phyloP scores from a whole-genome alignment of 2,888 invertebrate genomes.

The Alloplasta piceator region DNA sequence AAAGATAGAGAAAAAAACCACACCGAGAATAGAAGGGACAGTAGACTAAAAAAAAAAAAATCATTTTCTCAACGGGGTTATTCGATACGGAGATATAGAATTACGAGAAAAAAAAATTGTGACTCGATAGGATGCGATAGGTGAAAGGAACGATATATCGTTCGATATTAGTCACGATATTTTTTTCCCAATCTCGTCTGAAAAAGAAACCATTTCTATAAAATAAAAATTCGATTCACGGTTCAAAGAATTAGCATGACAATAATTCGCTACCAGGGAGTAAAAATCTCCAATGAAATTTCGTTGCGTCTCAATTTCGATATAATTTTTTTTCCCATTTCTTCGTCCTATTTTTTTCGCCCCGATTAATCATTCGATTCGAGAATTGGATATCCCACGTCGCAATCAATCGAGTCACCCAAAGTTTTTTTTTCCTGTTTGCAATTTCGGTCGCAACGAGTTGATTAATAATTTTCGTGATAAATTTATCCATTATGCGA shows the following conservation, averaged over 20 bases:
- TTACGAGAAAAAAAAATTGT: conserved; percentile 60
- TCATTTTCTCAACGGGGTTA: conserved; percentile 4
- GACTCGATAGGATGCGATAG: conserved; percentile 77
- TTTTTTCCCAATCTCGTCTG: neutral
- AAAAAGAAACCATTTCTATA: conserved; percentile 5
- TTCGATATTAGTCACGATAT: conserved; percentile 70
- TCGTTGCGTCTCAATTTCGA: conserved; percentile 40
- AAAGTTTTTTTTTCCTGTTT: neutral
- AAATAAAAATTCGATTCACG: conserved; percentile 10
- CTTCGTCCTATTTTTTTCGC: conserved; percentile 4
- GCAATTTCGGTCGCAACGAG: conserved; percentile 9
- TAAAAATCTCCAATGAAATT: conserved; percentile 23
- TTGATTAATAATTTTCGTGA: conserved; percentile 21
- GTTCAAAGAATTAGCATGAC: conserved; percentile 50
- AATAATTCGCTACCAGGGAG: conserved; percentile 37
- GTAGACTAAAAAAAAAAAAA: no score
- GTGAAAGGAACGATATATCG: conserved; percentile 73
- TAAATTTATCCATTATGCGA: conserved; percentile 20
- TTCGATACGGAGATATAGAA: conserved; percentile 15
- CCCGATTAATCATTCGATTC: conserved; percentile 13
- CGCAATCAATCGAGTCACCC: neutral
- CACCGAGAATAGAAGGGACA: neutral
- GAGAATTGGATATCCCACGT: no score
- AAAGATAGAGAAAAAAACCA: conserved; percentile 21
- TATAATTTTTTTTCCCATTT: conserved; percentile 48